These are phyloP conservation scores for Bombus waltoni DNA, from an alignment of 1,140 invertebrate species.

Conservation along the genomic window DNA sequence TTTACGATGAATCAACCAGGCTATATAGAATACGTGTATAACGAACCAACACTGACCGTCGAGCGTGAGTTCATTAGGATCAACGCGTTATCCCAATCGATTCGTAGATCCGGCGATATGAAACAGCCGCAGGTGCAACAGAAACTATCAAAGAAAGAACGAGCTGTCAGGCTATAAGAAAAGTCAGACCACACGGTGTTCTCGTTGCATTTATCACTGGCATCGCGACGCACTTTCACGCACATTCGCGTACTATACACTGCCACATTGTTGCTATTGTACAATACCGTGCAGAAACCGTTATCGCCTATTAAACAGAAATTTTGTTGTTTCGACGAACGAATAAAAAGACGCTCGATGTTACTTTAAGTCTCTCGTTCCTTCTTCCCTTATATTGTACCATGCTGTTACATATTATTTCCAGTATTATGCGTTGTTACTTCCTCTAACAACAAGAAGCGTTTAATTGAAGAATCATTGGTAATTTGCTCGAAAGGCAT, in stretches of 20 bases:
- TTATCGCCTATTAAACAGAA: too few species aligned
- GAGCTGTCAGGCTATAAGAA: neutral
- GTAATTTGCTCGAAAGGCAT: too few species aligned
- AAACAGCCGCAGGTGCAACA: slow-evolving; percentile 52
- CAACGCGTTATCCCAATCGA: slow-evolving; percentile 44
- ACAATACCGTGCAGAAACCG: neutral
- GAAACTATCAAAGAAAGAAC: slow-evolving; percentile 6
- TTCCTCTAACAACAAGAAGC: too few species aligned
- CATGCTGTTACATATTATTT: too few species aligned
- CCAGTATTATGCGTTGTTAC: too few species aligned
- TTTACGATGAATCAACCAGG: slow-evolving; percentile 39
- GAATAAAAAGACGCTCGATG: too few species aligned
- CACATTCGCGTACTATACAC: neutral
- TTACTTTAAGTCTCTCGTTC: too few species aligned
- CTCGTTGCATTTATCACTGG: slow-evolving; percentile 45
- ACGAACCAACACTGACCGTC: neutral
- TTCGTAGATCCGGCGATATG: slow-evolving; percentile 10
- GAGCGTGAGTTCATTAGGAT: slow-evolving; percentile 10
- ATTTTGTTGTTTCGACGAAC: too few species aligned
- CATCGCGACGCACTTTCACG: slow-evolving; percentile 60
- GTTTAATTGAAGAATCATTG: too few species aligned
- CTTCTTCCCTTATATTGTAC: too few species aligned
- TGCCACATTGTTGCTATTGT: too few species aligned
- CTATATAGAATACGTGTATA: neutral
- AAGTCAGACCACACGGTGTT: slow-evolving; percentile 16